Evolutionary conservation across 1,140 invertebrate species (phyloP).

Genomic region (Agrypnia vestita): DNA sequence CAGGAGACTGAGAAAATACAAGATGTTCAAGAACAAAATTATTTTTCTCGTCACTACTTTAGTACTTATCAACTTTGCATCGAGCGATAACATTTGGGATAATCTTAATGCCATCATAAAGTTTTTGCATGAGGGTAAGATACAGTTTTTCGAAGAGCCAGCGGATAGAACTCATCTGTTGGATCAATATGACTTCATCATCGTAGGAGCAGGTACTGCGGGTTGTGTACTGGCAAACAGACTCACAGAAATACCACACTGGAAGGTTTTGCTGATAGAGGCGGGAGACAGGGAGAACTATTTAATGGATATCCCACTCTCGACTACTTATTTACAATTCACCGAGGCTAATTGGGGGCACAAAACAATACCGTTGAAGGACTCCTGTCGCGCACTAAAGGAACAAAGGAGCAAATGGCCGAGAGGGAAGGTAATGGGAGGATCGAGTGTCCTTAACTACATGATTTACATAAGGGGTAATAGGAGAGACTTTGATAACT

Average conservation of each 20-base stretch:
- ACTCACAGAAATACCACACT: conserved; percentile 71
- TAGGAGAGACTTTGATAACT: conserved; percentile 83
- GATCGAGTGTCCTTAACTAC: conserved; percentile 89
- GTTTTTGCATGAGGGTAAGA: conserved; percentile 42
- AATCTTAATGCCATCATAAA: neutral
- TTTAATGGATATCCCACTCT: conserved; percentile 80
- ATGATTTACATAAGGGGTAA: conserved; percentile 93
- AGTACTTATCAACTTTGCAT: neutral
- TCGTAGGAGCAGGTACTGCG: conserved; percentile 83
- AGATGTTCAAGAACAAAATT: neutral
- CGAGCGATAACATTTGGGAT: neutral
- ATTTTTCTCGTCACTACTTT: neutral
- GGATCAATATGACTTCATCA: conserved; percentile 75
- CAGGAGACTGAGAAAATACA: neutral
- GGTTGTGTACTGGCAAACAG: conserved; percentile 80
- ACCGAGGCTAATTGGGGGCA: conserved; percentile 79
- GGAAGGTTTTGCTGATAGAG: conserved; percentile 78
- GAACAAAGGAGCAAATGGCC: conserved; percentile 80
- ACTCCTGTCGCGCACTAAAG: conserved; percentile 73
- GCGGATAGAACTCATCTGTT: conserved; percentile 65
- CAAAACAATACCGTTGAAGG: conserved; percentile 74
- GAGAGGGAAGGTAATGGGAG: conserved; percentile 85
- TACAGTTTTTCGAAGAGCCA: conserved; percentile 61
- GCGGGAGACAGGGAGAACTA: conserved; percentile 76
- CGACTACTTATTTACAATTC: conserved; percentile 77